These are phyloP conservation scores for Brachypodius melanocephalos DNA, from an alignment of 2,113 vertebrate genomes.

Conservation along the genomic window DNA sequence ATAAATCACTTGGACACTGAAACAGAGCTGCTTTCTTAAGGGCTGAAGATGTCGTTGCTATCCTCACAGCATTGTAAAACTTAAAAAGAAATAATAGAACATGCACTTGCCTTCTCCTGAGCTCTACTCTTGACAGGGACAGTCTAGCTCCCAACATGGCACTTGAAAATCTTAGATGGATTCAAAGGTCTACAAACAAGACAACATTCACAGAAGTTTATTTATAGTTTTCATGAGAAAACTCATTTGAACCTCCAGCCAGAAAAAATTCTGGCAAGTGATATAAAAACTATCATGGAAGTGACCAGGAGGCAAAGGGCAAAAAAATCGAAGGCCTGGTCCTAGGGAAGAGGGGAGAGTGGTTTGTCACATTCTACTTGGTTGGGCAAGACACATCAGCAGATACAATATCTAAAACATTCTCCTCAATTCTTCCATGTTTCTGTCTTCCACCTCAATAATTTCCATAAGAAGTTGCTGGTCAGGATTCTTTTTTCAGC, in stretches of 20 bases:
- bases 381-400: rapidly evolving
- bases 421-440: neutral
- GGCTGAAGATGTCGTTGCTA: neutral
- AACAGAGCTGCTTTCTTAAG: neutral
- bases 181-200: neutral
- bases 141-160: rapidly evolving
- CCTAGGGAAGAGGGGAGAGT: neutral
- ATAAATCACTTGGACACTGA: neutral
- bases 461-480: neutral
- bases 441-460: neutral
- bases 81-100: neutral
- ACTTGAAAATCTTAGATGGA: neutral
- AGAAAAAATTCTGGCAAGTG: neutral
- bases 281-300: neutral
- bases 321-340: neutral
- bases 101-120: neutral
- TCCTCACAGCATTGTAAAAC: neutral
- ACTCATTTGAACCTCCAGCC: neutral
- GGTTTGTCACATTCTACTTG: neutral
- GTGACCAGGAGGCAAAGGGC: neutral
- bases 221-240: neutral
- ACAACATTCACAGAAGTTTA: neutral
- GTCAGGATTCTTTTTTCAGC: neutral
- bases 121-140: neutral
- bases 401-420: neutral